These are phyloP conservation scores for Syritta pipiens DNA, from an alignment of 2,888 invertebrate genomes.

Conservation along the genomic window DNA sequence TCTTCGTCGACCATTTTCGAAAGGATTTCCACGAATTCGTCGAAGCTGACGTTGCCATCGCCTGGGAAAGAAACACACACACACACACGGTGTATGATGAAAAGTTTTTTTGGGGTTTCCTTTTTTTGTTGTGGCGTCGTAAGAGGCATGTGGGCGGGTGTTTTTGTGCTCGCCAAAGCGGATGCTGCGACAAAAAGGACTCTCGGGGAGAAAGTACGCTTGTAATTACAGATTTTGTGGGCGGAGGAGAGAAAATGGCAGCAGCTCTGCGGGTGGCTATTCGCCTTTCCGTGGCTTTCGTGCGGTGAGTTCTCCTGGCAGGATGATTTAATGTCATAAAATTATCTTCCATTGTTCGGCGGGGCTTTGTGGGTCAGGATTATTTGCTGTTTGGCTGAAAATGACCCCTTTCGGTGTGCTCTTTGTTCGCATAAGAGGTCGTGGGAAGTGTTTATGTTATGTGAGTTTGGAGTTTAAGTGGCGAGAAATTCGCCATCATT, in stretches of 20 bases:
- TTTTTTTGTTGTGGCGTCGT: slow-evolving; percentile 10
- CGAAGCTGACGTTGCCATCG: slow-evolving; percentile 92
- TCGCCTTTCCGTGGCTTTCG: slow-evolving; percentile 37
- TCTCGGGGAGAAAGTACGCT: background rate
- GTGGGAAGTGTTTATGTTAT: no score
- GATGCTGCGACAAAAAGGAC: slow-evolving; percentile 30
- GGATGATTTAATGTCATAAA: slow-evolving; percentile 39
- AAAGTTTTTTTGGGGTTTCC: background rate
- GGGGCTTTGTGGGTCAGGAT: slow-evolving; percentile 25
- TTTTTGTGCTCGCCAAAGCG: background rate
- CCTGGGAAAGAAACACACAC: slow-evolving; percentile 80
- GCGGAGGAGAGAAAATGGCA: no score
- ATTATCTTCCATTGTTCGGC: slow-evolving; percentile 35
- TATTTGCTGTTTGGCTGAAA: slow-evolving; percentile 1
- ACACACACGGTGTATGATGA: background rate
- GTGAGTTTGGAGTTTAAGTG: no score
- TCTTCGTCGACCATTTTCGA: slow-evolving; percentile 86
- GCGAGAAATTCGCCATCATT: no score
- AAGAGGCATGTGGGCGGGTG: slow-evolving; percentile 11
- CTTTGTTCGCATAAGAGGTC: background rate
- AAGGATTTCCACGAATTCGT: slow-evolving; percentile 92
- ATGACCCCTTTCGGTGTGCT: no score
- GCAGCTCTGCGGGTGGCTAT: slow-evolving; percentile 49
- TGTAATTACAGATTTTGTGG: slow-evolving; percentile 60
- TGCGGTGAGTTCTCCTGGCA: slow-evolving; percentile 12